Conservation (phyloP, 2,797 vertebrate genomes). For the Miichthys miiuy region DNA sequence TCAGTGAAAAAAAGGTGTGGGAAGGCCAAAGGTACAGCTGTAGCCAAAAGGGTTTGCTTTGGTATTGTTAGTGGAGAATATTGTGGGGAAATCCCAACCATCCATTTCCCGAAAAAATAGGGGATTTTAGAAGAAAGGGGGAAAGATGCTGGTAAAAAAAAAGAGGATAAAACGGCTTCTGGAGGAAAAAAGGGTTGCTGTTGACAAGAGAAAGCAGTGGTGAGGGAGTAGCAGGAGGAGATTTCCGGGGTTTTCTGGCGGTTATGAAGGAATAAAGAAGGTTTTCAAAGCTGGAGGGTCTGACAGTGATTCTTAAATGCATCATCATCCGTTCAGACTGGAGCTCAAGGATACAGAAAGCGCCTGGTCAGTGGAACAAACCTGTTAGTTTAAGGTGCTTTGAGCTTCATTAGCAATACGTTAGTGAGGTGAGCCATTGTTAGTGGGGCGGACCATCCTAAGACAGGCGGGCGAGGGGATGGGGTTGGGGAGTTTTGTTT, state of each 20-base stretch:
- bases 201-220: slow-evolving; percentile 47
- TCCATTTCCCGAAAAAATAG: slow-evolving; percentile 22
- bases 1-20: slow-evolving; percentile 43
- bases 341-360: slow-evolving; percentile 38
- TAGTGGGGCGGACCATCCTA: slow-evolving; percentile 65
- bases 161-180: slow-evolving; percentile 37
- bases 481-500: slow-evolving; percentile 63
- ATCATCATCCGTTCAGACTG: slow-evolving; percentile 44
- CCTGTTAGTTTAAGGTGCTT: slow-evolving; percentile 59
- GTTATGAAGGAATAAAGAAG: slow-evolving; percentile 50
- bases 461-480: slow-evolving; percentile 47
- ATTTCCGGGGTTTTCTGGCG: slow-evolving; percentile 44
- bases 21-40: slow-evolving; percentile 33
- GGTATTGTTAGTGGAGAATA: slow-evolving; percentile 44
- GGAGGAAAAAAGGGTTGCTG: slow-evolving; percentile 51
- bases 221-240: slow-evolving; percentile 47
- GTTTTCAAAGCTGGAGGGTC: slow-evolving; percentile 44
- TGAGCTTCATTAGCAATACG: slow-evolving; percentile 50
- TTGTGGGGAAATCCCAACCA: slow-evolving; percentile 43
- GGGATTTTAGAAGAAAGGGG: slow-evolving; percentile 35
- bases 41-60: slow-evolving; percentile 36
- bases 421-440: slow-evolving; percentile 61
- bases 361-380: slow-evolving; percentile 27
- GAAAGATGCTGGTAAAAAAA: slow-evolving; percentile 22
- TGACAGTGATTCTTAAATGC: slow-evolving; percentile 49